Evolutionary conservation across 2,888 invertebrate genomes (phyloP), one percentile per base, ranked within the genome.

Genomic region (Itoplectis maculator): DNA sequence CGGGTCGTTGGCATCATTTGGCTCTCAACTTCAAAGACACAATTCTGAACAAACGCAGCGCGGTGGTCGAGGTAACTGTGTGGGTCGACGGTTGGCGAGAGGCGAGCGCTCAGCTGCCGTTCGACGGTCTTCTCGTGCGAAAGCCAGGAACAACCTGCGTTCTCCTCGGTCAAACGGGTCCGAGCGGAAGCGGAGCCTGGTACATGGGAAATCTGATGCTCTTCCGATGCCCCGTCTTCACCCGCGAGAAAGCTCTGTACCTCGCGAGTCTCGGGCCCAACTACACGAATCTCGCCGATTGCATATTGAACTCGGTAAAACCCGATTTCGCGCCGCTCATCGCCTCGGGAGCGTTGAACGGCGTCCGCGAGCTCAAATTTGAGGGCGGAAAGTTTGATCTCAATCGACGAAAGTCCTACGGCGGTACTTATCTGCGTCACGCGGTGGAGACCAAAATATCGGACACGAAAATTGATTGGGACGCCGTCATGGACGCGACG

Each of bases 81-180:
- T 95, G 94, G 89, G 90, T 95, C 9, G 94, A 95, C 86, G 95
- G 95, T 0, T 94, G 94, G 90, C 94, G 94, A 76, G 94, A 94
- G 83, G 94, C 94, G 47, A 94, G 93, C 23, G 93, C 94, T 0
- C 94, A 94, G 0, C 89, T 95, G 45, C 94, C 95, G 0, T 93
- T 95, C 69, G 95, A 94, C 92, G 95, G 95, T 45, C 93, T 95
- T 77, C 90, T 95, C 49, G 94, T 95, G 20, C 94, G 95, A 86
- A 95, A 95, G 87, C 93, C 94, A 84, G 93, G 94, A 1, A 94
- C 95, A 0, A 94, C 94, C 0, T 94, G 92, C 87, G 90, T 95
- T 79, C 89, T 95, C 79, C 51, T 95, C 15, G 95, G 95, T 0
- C 94, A 94, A 88, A 89, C 92, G 2, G 91, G 92, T 6, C 87